Evolutionary conservation across 2,113 vertebrate species (phyloP), one percentile per base, ranked within the genome.

Genomic region (Rhagologus leucostigma): DNA sequence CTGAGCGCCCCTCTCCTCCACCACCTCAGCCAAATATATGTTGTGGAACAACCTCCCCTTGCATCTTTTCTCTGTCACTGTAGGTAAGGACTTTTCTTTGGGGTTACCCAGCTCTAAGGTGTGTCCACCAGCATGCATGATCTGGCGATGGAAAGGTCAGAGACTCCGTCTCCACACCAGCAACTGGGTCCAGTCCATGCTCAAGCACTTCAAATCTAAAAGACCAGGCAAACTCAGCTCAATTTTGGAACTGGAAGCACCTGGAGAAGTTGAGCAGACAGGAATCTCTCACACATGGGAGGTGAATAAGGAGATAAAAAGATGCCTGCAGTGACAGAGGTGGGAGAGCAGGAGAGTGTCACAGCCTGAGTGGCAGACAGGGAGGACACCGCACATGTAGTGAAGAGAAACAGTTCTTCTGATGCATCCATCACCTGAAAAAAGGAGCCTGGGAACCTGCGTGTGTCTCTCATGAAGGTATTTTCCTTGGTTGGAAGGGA

Each of bases 201-300:
- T 39, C 57, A 47, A 53, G 52, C 44, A 35, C 15, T 23, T 37
- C 30, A 41, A 3, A 10, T 12, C 30, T 35, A 9, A 41, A 63
- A 65, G 21, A 35, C 1, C 0, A 6, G 19, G 57, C 30, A 47
- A 81, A 47, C 16, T 0, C 4, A 68, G 41, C 57, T 6, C 46
- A 29, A 8, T n/a, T 82, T 77, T 73, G 27, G n/a, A 83, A 60
- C 62, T 52, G 52, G 35, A 42, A 73, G 11, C 30, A 56, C 23
- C 22, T 56, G 0, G 1, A 74, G 52, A 56, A 42, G 70, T 39
- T 56, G 70, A 73, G 52, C 32, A 73, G 39, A 6, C 23, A n/a
- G 30, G 30, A 55, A n/a, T 26, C 22, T 26, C 37, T 15, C 30
- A 42, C 37, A 15, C 39, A n/a, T 20, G 50, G 32, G 39, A 74